Percentiles rank a stretch among this genome's conserved stretches.
Evolutionary conservation across 2,113 vertebrate species (phyloP).

Genomic region (Brienomyrus longianalis): DNA sequence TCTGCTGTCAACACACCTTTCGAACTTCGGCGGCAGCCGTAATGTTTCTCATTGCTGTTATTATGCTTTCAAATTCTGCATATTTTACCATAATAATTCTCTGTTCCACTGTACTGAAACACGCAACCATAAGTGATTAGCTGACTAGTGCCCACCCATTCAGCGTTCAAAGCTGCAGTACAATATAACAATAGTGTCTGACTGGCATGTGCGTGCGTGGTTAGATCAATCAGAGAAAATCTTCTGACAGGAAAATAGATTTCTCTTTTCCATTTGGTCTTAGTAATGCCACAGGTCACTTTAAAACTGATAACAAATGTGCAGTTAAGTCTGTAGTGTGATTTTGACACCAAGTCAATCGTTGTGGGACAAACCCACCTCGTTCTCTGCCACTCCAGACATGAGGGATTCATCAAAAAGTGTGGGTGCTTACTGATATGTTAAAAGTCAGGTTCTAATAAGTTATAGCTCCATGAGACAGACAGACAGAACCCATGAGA

Average conservation of each 20-base stretch:
- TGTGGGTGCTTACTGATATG: background rate
- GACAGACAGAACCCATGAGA: background rate
- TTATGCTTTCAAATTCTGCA: background rate
- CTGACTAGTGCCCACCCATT: background rate
- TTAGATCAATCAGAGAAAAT: background rate
- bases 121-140: background rate
- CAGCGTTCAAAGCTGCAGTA: background rate
- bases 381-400: background rate
- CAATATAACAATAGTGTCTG: background rate
- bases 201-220: background rate
- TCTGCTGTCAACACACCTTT: background rate
- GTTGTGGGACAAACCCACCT: background rate
- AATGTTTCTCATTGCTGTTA: background rate
- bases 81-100: background rate
- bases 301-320: background rate
- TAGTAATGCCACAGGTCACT: background rate
- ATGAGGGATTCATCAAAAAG: background rate
- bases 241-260: background rate
- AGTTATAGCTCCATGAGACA: background rate
- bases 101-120: background rate
- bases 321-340: background rate
- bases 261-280: background rate
- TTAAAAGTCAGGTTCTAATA: background rate
- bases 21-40: background rate
- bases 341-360: background rate